These are phyloP conservation scores for Mizuhopecten yessoensis DNA, from an alignment of 1,140 invertebrate species.

Conservation along the genomic window DNA sequence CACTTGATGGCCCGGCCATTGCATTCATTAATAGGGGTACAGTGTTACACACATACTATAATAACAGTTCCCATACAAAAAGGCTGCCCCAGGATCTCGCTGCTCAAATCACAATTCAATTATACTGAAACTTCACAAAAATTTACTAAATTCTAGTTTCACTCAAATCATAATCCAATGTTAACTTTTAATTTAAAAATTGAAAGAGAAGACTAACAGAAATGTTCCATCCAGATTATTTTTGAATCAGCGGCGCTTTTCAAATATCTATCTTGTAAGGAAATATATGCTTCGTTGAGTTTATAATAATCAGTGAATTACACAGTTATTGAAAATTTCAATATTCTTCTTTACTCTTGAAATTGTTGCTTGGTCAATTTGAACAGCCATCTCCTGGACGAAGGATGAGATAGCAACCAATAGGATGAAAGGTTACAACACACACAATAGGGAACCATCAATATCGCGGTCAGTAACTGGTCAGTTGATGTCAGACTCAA, in stretches of 20 bases:
- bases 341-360: neutral
- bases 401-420: conserved; percentile 29
- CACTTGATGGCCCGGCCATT: neutral
- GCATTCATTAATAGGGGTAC: neutral
- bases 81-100: neutral
- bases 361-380: too few relatives aligned
- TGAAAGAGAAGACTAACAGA: too few relatives aligned
- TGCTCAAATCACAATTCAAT: neutral
- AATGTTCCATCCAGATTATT: too few relatives aligned
- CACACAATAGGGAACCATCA: conserved; percentile 37
- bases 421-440: conserved; percentile 19
- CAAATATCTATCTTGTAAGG: too few relatives aligned
- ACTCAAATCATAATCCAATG: too few relatives aligned
- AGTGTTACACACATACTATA: neutral
- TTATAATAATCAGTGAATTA: too few relatives aligned
- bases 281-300: too few relatives aligned
- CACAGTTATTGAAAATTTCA: too few relatives aligned
- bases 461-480: neutral
- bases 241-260: too few relatives aligned
- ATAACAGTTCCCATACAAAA: neutral
- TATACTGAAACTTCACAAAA: too few relatives aligned
- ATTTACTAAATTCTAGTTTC: too few relatives aligned
- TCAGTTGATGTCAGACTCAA: conserved; percentile 22
- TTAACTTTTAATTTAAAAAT: too few relatives aligned
- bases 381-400: neutral